Conservation (phyloP, 2,113 vertebrate species). For the Xiphorhynchus elegans region DNA sequence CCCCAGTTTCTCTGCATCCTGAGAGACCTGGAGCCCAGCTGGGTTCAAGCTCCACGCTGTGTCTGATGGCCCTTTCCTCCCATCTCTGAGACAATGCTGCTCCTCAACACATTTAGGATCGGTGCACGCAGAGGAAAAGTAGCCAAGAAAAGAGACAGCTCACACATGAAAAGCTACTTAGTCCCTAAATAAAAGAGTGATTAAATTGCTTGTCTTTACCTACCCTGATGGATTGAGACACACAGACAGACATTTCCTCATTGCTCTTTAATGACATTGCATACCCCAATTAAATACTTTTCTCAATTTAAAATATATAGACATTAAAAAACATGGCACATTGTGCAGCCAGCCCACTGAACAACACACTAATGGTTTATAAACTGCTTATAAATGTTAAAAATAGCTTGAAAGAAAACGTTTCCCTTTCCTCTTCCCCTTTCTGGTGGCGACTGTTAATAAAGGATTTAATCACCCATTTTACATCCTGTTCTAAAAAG, state of each 20-base stretch:
- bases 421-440: slow-evolving; percentile 13
- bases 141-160: background rate
- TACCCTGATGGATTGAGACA: background rate
- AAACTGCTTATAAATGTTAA: background rate
- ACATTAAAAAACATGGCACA: background rate
- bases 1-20: background rate
- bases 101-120: rapidly evolving
- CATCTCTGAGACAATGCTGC: rapidly evolving
- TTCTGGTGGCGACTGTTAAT: background rate
- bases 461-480: slow-evolving; percentile 42
- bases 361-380: background rate
- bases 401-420: background rate
- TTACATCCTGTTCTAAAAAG: slow-evolving; percentile 51
- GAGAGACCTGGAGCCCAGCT: background rate
- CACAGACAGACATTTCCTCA: background rate
- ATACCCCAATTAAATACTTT: background rate
- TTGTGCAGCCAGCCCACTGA: background rate
- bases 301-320: background rate
- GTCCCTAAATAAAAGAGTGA: background rate
- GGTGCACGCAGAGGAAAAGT: background rate
- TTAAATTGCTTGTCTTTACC: background rate
- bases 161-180: background rate
- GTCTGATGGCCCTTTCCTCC: background rate
- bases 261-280: background rate
- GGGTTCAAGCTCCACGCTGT: rapidly evolving